Base-by-base conservation (phyloP, 2,797 vertebrate species). In the Orestias chungarensis region DNA sequence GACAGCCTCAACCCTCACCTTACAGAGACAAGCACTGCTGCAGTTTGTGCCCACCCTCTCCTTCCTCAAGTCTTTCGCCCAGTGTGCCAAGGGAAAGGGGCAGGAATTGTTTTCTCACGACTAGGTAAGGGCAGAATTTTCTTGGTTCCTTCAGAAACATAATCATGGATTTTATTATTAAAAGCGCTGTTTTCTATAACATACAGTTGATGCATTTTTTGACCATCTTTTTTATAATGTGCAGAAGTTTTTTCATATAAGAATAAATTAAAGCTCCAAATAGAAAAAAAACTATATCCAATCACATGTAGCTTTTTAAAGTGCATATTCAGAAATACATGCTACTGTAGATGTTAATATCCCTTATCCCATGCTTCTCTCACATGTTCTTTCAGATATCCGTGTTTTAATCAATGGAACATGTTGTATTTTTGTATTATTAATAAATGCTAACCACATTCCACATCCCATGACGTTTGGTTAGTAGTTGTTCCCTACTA, bases 41-140 rank as follows among this genome's bases (percentile, higher is more conserved):
- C 79, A 0, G 79, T 87, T 2, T 95, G 93, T 23, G 4, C 31
- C 14, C 42, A 92, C 78, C 89, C 91, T 40, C 70, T 83, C 44
- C 86, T 94, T 70, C 93, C 93, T 0, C 83, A 76, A 57, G 81
- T 91, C 40, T 93, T 94, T 42, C 67, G 0, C 40, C 66, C 83
- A 3, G 85, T 91, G 74, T 94, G 93, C 66, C 78, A 75, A 23
- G 73, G 20, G 4, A 76, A 65, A 4, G 86, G 77, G 27, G 66
- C 83, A 0, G 82, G 69, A 6, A 1, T 66, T 0, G 52, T 90
- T 52, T 90, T 94, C 79, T 84, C 84, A 52, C 78, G 62, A 66
- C 88, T 94, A 9, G 84, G 93, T 94, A 80, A 81, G 72, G 4
- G 40, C 10, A 7, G 12, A 23, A 62, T 62, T 11, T 7, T 62